phyloP scores from a whole-genome alignment of 2,888 invertebrate species.

The Pasiphila rectangulata region DNA sequence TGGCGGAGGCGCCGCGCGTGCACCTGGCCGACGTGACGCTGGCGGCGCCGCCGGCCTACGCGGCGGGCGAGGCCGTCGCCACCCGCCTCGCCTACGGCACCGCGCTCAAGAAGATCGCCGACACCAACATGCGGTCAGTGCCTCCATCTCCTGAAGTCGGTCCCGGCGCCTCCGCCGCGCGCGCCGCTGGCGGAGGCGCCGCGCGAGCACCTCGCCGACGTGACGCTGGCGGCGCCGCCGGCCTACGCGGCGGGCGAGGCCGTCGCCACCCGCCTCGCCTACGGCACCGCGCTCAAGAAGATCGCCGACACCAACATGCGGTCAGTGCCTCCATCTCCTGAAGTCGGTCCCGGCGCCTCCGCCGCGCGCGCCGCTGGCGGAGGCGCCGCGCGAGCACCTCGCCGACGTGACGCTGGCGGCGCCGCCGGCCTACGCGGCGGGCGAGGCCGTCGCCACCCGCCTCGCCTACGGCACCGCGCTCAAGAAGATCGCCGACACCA shows the following conservation, averaged over 20 bases:
- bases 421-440: constrained; percentile 90
- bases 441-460: constrained; percentile 91
- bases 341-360: constrained; percentile 83
- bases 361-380: constrained; percentile 83
- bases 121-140: constrained; percentile 78
- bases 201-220: constrained; percentile 81
- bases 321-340: constrained; percentile 61
- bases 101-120: constrained; percentile 93
- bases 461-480: constrained; percentile 97
- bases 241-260: constrained; percentile 88
- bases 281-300: constrained; percentile 96
- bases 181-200: constrained; percentile 87
- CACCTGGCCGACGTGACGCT: constrained; percentile 83
- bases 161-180: constrained; percentile 81
- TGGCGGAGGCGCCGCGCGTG: constrained; percentile 86
- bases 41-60: constrained; percentile 91
- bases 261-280: constrained; percentile 95
- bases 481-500: constrained; percentile 89
- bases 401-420: constrained; percentile 84
- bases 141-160: constrained; percentile 82
- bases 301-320: constrained; percentile 84
- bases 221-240: constrained; percentile 89
- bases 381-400: constrained; percentile 86
- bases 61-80: constrained; percentile 88
- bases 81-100: constrained; percentile 97